Evolutionary conservation across 2,888 invertebrate species (phyloP).

Genomic region (Agrochola macilenta): DNA sequence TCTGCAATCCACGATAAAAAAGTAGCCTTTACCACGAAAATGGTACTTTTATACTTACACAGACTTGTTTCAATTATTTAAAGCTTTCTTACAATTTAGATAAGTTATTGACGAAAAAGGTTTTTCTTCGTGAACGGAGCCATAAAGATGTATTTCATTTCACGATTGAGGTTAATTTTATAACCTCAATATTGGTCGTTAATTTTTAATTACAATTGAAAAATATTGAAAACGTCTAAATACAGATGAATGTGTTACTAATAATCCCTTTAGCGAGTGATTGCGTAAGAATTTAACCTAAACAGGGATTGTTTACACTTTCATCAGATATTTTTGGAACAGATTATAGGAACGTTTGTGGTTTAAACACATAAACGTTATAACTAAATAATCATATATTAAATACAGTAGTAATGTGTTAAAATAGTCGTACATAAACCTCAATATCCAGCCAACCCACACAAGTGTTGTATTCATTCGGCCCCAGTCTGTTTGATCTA

Average conservation of each 20-base stretch:
- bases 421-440: conserved; percentile 22
- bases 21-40: no score
- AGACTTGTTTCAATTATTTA: no score
- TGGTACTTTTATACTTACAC: no score
- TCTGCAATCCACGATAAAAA: no score
- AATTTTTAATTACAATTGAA: neutral
- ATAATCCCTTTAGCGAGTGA: neutral
- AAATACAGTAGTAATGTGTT: conserved; percentile 16
- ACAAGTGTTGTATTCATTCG: conserved; percentile 28
- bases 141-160: no score
- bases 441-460: conserved; percentile 12
- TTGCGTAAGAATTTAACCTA: neutral
- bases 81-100: no score
- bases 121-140: no score
- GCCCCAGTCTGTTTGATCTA: conserved; percentile 52
- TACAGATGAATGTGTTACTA: no score
- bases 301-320: neutral
- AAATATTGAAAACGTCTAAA: neutral
- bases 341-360: neutral
- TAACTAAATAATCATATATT: conserved; percentile 22
- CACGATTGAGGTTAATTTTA: no score
- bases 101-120: no score
- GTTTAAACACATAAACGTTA: neutral
- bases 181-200: neutral
- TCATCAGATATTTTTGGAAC: neutral